phyloP scores from a whole-genome alignment of 2,888 invertebrate genomes.

The Pollenia labialis region DNA sequence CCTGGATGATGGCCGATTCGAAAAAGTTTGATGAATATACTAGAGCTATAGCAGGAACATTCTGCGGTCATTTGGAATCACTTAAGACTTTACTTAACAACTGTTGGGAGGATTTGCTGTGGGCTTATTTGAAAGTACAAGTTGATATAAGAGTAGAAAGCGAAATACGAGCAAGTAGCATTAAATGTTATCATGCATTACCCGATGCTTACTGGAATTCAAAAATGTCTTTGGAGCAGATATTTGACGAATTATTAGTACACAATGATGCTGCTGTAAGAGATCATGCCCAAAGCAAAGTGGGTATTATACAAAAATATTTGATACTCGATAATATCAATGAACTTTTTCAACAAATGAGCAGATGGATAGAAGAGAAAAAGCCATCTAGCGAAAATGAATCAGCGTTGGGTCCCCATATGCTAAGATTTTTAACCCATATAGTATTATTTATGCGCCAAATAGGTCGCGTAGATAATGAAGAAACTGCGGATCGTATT shows the following conservation, averaged over 20 bases:
- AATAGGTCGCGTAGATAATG: slow-evolving; percentile 89
- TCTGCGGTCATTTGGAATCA: slow-evolving; percentile 93
- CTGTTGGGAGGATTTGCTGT: slow-evolving; percentile 95
- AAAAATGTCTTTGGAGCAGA: slow-evolving; percentile 88
- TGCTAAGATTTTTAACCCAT: slow-evolving; percentile 91
- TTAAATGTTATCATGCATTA: slow-evolving; percentile 85
- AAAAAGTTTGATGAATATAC: slow-evolving; percentile 86
- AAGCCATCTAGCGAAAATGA: slow-evolving; percentile 49
- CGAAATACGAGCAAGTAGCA: slow-evolving; percentile 87
- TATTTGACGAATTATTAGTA: slow-evolving; percentile 88
- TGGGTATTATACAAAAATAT: slow-evolving; percentile 92
- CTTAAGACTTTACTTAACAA: slow-evolving; percentile 89
- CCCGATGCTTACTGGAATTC: slow-evolving; percentile 89
- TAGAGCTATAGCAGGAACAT: slow-evolving; percentile 89
- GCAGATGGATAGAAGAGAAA: slow-evolving; percentile 87
- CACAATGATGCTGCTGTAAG: slow-evolving; percentile 86
- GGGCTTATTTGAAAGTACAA: slow-evolving; percentile 93
- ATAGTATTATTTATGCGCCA: slow-evolving; percentile 92
- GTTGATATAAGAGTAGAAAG: slow-evolving; percentile 94
- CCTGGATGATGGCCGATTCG: slow-evolving; percentile 87
- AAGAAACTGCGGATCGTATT: slow-evolving; percentile 90
- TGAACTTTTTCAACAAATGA: slow-evolving; percentile 89
- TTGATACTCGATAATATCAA: slow-evolving; percentile 93
- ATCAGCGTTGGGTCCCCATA: slow-evolving; percentile 84
- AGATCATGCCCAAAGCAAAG: slow-evolving; percentile 86